Conservation (phyloP, 1,140 invertebrate genomes). For the Stenopsyche tienmushanensis region DNA sequence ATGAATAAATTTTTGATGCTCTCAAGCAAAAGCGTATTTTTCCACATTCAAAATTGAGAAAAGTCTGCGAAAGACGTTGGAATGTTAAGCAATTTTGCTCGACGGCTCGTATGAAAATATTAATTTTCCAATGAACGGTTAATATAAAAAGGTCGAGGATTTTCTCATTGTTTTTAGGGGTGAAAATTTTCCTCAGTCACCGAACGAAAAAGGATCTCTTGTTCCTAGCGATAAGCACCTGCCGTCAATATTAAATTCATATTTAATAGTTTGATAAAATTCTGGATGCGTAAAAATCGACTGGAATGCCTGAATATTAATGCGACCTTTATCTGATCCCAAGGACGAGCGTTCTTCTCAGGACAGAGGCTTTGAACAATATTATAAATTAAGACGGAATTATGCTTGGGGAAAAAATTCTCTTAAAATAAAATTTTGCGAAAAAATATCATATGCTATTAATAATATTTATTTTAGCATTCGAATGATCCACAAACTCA, state of each 20-base stretch:
- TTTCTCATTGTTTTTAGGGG: constrained; percentile 13
- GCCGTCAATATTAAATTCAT: constrained; percentile 38
- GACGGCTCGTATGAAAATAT: no score
- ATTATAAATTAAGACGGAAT: no score
- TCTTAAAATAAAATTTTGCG: no score
- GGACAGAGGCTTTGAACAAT: background rate
- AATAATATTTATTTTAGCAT: no score
- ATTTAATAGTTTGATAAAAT: constrained; percentile 41
- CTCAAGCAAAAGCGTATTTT: no score
- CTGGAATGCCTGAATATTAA: constrained; percentile 38
- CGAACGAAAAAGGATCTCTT: constrained; percentile 4
- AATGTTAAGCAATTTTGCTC: no score
- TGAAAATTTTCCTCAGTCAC: constrained; percentile 4
- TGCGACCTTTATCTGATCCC: constrained; percentile 15
- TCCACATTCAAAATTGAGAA: no score
- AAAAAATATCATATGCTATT: no score
- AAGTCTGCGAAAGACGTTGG: no score
- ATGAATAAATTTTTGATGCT: background rate
- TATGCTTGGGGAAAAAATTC: no score
- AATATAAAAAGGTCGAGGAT: constrained; percentile 13
- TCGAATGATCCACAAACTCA: no score
- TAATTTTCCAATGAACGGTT: constrained; percentile 20
- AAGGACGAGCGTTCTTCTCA: background rate
- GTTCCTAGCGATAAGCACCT: constrained; percentile 13
- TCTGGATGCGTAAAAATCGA: constrained; percentile 37